Evolutionary conservation across 2,888 invertebrate genomes (phyloP).

Genomic region (Caenorhabditis afra): DNA sequence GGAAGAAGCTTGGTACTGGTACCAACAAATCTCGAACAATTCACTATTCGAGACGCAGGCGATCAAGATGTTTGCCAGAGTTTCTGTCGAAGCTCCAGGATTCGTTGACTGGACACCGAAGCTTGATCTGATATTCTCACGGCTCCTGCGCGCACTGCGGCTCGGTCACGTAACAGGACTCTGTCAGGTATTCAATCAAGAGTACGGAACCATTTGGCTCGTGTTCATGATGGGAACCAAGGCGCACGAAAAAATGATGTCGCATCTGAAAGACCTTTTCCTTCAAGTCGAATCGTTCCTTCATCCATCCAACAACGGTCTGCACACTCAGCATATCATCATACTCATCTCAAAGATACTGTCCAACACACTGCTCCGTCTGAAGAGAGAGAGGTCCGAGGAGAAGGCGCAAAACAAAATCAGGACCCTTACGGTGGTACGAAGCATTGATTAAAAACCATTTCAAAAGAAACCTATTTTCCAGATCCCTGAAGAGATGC

Average conservation of each 20-base stretch:
- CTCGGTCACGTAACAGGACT: constrained; percentile 82
- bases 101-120: constrained; percentile 91
- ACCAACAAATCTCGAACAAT: constrained; percentile 81
- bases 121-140: constrained; percentile 84
- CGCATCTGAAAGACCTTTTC: constrained; percentile 86
- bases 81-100: constrained; percentile 74
- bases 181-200: constrained; percentile 82
- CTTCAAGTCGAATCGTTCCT: constrained; percentile 90
- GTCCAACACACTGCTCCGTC: constrained; percentile 81
- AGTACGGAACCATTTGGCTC: constrained; percentile 66
- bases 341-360: constrained; percentile 82
- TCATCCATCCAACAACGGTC: constrained; percentile 91
- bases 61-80: constrained; percentile 86
- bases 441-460: neutral
- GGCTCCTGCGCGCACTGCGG: constrained; percentile 70
- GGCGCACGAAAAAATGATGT: constrained; percentile 68
- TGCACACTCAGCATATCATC: constrained; percentile 84
- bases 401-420: constrained; percentile 22
- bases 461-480: constrained; percentile 79
- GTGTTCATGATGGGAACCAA: constrained; percentile 74
- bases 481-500: constrained; percentile 85
- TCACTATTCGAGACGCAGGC: constrained; percentile 81
- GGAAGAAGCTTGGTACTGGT: constrained; percentile 82
- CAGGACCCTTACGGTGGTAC: constrained; percentile 30
- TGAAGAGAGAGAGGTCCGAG: constrained; percentile 84